These are phyloP conservation scores for Uropetala carovei DNA, from an alignment of 2,888 invertebrate genomes.

Conservation along the genomic window DNA sequence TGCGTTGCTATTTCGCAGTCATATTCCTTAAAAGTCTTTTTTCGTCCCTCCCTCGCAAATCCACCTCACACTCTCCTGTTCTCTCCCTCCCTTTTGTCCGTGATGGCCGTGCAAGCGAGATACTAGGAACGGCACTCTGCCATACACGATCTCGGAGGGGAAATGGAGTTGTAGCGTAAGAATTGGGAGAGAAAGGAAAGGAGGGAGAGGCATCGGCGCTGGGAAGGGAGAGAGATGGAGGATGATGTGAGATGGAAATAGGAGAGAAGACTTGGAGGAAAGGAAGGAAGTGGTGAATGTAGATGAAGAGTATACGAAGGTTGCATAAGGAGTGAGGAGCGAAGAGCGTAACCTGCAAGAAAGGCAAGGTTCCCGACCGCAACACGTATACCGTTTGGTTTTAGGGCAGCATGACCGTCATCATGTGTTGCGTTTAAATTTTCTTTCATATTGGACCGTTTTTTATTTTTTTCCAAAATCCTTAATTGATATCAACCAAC, in stretches of 20 bases:
- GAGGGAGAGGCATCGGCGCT: background rate
- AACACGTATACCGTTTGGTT: no score
- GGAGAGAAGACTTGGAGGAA: background rate
- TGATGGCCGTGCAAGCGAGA: conserved; percentile 2
- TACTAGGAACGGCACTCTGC: conserved; percentile 44
- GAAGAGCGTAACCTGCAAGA: background rate
- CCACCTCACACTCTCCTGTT: background rate
- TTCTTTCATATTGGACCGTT: no score
- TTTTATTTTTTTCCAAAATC: no score
- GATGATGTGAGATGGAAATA: background rate
- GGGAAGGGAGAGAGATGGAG: background rate
- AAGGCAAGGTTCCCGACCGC: no score
- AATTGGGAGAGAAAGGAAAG: background rate
- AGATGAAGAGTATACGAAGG: background rate
- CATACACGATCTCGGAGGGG: conserved; percentile 30
- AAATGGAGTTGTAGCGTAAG: background rate
- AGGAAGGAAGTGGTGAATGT: background rate
- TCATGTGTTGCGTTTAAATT: no score
- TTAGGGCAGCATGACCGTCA: no score
- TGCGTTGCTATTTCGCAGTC: no score
- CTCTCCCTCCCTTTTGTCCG: background rate
- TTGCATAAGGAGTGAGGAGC: background rate
- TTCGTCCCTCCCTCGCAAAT: background rate
- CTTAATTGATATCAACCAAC: no score
- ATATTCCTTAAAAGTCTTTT: no score